Evolutionary conservation across 2,113 vertebrate species (phyloP).

Genomic region (Takifugu flavidus): DNA sequence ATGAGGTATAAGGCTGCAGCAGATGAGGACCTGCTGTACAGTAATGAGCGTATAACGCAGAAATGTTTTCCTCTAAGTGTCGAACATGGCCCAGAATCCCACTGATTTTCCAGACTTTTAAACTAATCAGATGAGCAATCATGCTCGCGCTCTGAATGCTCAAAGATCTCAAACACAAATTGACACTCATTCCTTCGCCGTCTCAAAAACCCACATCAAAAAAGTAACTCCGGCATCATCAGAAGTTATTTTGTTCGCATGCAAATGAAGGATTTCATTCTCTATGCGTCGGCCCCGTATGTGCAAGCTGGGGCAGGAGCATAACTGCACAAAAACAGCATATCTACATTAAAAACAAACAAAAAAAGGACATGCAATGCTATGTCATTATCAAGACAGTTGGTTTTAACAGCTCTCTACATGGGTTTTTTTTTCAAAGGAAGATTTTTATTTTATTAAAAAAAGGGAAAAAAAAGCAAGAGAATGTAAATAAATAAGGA

Average conservation of each 20-base stretch:
- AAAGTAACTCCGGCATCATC: constrained; percentile 31
- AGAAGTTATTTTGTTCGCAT: constrained; percentile 58
- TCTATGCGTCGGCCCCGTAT: constrained; percentile 44
- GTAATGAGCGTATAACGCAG: constrained; percentile 39
- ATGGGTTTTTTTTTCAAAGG: not conserved
- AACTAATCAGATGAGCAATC: constrained; percentile 40
- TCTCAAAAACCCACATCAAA: not conserved
- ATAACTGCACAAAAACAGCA: constrained; percentile 53
- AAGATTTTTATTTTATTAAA: constrained; percentile 27
- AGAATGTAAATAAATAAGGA: constrained; percentile 18
- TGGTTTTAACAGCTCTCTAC: not conserved
- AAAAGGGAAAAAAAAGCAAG: constrained; percentile 40
- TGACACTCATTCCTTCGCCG: constrained; percentile 35
- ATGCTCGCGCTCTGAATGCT: constrained; percentile 39
- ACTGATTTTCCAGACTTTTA: constrained; percentile 30
- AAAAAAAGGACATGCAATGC: constrained; percentile 64
- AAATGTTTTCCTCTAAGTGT: constrained; percentile 38
- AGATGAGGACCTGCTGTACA: constrained; percentile 26
- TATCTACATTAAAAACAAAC: constrained; percentile 36
- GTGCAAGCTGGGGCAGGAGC: constrained; percentile 60
- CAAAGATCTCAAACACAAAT: constrained; percentile 17
- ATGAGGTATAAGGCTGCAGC: constrained; percentile 23
- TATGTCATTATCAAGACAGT: constrained; percentile 51
- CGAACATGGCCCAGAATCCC: constrained; percentile 22
- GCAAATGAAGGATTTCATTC: constrained; percentile 62